phyloP scores from a whole-genome alignment of 2,888 invertebrate genomes.

The Watsonalla binaria region DNA sequence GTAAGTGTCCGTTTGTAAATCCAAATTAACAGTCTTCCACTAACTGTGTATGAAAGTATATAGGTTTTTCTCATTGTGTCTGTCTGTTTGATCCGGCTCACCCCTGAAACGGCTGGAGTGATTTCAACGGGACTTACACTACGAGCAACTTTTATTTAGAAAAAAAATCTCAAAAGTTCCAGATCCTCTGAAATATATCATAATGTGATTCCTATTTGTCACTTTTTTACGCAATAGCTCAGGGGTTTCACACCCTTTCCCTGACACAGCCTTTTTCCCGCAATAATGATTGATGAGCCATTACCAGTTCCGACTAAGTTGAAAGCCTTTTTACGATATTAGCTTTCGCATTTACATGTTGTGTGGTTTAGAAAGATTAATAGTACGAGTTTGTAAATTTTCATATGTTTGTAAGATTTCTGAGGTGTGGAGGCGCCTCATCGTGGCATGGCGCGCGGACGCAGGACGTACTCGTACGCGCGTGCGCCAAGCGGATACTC shows the following conservation, averaged over 20 bases:
- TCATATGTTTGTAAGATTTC: background rate
- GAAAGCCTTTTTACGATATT: slow-evolving; percentile 37
- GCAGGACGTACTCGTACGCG: slow-evolving; percentile 34
- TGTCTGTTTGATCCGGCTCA: too few species aligned
- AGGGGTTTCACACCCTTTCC: slow-evolving; percentile 26
- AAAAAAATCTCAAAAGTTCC: too few species aligned
- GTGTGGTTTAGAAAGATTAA: background rate
- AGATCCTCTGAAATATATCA: too few species aligned
- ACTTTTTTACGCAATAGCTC: slow-evolving; percentile 22
- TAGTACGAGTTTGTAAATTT: background rate
- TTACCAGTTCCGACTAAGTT: slow-evolving; percentile 41
- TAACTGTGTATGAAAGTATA: too few species aligned
- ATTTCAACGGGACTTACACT: too few species aligned
- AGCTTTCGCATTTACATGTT: slow-evolving; percentile 6
- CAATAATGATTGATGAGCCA: slow-evolving; percentile 59
- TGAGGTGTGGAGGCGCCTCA: slow-evolving; percentile 35
- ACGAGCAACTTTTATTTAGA: too few species aligned
- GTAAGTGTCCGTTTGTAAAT: too few species aligned
- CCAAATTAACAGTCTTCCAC: too few species aligned
- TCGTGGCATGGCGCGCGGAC: slow-evolving; percentile 37
- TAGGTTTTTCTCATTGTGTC: too few species aligned
- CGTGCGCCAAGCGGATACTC: slow-evolving; percentile 72
- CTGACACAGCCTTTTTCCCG: slow-evolving; percentile 41
- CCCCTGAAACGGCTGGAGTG: too few species aligned
- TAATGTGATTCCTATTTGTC: too few species aligned